These are phyloP conservation scores for Ahaetulla prasina DNA, from an alignment of 2,113 vertebrate species.

Conservation along the genomic window DNA sequence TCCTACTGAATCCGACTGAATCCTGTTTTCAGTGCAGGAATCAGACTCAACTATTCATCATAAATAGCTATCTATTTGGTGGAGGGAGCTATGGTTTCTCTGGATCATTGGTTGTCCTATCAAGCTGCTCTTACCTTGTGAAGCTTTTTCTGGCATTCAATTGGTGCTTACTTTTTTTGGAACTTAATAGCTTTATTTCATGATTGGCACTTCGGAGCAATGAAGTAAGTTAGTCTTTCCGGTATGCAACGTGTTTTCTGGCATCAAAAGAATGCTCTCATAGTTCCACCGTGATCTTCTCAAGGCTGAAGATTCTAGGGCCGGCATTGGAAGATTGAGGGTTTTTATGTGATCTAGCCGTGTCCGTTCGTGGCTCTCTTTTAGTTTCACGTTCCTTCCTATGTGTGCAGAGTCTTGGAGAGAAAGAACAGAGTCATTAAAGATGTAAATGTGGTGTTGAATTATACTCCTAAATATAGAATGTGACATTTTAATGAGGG, in stretches of 20 bases:
- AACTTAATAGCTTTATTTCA: not conserved
- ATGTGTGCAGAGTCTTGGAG: not conserved
- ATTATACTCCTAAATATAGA: not conserved
- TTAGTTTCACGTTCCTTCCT: not conserved
- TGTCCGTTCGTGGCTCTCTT: not conserved
- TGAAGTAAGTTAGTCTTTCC: not conserved
- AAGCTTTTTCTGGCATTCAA: not conserved
- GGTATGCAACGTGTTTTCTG: not conserved
- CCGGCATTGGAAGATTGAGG: not conserved
- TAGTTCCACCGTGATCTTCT: not conserved
- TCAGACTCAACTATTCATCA: not conserved
- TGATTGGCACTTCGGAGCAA: not conserved
- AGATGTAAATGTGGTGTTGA: not conserved
- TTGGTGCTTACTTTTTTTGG: not conserved
- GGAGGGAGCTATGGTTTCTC: not conserved
- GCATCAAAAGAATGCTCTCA: not conserved
- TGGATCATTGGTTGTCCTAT: not conserved
- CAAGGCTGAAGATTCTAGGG: not conserved
- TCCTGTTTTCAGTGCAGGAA: not conserved
- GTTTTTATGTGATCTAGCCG: not conserved
- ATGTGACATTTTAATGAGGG: not conserved
- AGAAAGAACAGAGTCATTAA: not conserved
- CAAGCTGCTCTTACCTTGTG: not conserved
- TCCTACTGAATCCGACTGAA: not conserved
- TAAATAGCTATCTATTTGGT: not conserved